Base-by-base conservation (phyloP, 2,797 vertebrate genomes). In the Labeo calbasu region DNA sequence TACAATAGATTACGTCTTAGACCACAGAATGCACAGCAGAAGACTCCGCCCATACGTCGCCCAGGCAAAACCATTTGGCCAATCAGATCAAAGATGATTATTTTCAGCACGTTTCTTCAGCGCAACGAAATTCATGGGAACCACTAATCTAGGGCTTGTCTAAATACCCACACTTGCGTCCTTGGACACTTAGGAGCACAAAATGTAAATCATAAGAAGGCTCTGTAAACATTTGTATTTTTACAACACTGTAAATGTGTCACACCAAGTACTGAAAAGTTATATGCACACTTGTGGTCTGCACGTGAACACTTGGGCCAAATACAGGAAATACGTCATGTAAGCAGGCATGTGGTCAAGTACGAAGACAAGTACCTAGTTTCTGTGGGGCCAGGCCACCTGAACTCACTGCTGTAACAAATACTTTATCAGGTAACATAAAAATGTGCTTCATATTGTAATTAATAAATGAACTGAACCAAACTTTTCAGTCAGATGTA, bases 1-100 rank as follows among this genome's bases (percentile, higher is more conserved):
- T 0, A 2, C 43, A 17, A 12, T 1, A 11, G 17, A 4, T 32
- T 36, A 15, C 10, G 59, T 23, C 17, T 65, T 1, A 23, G 0
- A 11, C 40, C 3, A 10, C 2, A 43, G 10, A 8, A 5, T 14
- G 0, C 5, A 9, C 23, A 1, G 11, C 7, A 5, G 0, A 10
- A 32, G 48, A 21, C 71, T 13, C 50, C 32, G 21, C 73, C 73
- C 53, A 10, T 2, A 23, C 4, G 32, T 9, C 12, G 2, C 10
- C 5, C 1, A 71, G 4, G 51, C 17, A 32, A 32, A 1, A 2
- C 7, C 10, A 1, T 10, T 17, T 48, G 53, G 32, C 68, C 68
- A 81, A 81, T 71, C 68, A 71, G 51, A 8, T 43, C 32, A 43
- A 17, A 5, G 11, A 25, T 5, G 23, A 3, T 36, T 14, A 1